Evolutionary conservation across 2,797 vertebrate genomes (phyloP), one percentile per base, ranked within the genome.

Genomic region (Smutsia gigantea): DNA sequence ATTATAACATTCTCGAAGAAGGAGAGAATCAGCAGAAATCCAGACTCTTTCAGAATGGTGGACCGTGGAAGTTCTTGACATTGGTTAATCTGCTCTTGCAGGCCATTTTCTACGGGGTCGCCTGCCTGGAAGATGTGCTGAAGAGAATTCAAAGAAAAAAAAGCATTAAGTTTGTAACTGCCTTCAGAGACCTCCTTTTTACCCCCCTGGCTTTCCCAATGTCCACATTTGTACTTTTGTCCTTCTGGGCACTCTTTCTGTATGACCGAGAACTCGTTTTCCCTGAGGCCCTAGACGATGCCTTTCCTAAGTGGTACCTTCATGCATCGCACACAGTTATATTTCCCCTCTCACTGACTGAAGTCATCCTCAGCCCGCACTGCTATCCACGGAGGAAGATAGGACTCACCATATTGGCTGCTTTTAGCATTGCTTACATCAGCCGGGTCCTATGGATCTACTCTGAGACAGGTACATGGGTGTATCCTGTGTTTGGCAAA

Each of bases 31-130:
- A 98, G 0, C 46, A 97, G 75, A 98, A 99, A 37, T 42, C 97
- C 87, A 98, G 98, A 90, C 97, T 99, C 87, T 99, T 99, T 97
- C 94, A 96, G 63, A 99, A 99, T 0, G 99, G 99, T n/a, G 99
- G 99, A 94, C 99, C 98, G 5, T 99, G 99, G 99, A 99, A 99
- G 98, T 99, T 99, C 96, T 98, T 99, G 94, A 99, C 99, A 5
- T 98, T 99, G 74, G 98, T 99, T 95, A 99, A 99, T 98, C 98
- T 99, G 99, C n/a, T n/a, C n/a, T n/a, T n/a, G n/a, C n/a, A n/a
- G n/a, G n/a, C n/a, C n/a, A n/a, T n/a, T n/a, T n/a, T n/a, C n/a
- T n/a, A n/a, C n/a, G n/a, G n/a, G n/a, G n/a, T n/a, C n/a, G n/a
- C n/a, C n/a, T n/a, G n/a, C n/a, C n/a, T n/a, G n/a, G n/a, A n/a